Evolutionary conservation across 2,888 invertebrate species (phyloP).

Genomic region (Baronia brevicornis): DNA sequence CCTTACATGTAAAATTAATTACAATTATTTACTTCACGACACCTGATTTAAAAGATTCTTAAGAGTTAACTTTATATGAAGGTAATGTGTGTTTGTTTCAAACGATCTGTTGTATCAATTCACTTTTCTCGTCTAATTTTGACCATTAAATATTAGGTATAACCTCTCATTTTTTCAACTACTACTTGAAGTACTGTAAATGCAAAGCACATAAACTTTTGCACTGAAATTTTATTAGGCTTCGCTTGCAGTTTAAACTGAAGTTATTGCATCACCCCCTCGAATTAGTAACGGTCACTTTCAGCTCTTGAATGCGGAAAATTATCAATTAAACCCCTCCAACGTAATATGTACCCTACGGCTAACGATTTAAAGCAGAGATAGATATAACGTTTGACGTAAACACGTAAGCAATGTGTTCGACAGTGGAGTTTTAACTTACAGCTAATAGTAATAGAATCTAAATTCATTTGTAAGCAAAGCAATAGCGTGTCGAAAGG

Average conservation of each 20-base stretch:
- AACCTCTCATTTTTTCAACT: no score
- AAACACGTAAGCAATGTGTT: no score
- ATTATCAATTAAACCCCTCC: constrained; percentile 28
- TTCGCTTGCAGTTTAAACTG: constrained; percentile 22
- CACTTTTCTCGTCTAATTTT: no score
- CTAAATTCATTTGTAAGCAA: constrained; percentile 17
- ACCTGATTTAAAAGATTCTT: no score
- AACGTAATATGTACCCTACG: constrained; percentile 13
- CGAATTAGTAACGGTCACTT: constrained; percentile 57
- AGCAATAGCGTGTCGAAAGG: constrained; percentile 24
- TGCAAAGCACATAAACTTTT: constrained; percentile 3
- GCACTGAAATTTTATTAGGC: constrained; percentile 24
- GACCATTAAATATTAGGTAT: no score
- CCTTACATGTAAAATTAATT: no score
- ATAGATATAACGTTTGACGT: no score
- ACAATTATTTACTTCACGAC: no score
- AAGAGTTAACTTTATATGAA: no score
- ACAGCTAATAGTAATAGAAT: constrained; percentile 15
- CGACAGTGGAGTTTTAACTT: constrained; percentile 9
- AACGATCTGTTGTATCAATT: no score
- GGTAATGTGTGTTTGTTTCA: no score
- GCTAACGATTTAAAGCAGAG: constrained; percentile 3
- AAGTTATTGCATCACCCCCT: constrained; percentile 41
- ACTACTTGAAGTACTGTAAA: no score
- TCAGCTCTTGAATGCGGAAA: constrained; percentile 44